Evolutionary conservation across 2,113 vertebrate species (phyloP).

Genomic region (Corvus cornix): DNA sequence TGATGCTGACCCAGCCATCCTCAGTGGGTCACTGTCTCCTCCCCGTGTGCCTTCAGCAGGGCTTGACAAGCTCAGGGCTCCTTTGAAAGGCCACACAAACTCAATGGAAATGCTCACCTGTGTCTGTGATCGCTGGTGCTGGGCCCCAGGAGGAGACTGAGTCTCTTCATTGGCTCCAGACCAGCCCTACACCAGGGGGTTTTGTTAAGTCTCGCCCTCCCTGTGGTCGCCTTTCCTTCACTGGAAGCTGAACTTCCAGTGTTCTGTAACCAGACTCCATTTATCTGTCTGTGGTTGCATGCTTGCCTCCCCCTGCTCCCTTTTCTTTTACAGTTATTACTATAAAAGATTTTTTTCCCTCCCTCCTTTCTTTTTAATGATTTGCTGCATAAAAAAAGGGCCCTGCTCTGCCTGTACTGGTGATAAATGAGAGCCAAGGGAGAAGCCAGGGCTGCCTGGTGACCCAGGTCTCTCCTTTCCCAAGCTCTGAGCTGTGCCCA

Average conservation of each 20-base stretch:
- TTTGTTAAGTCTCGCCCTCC: background rate
- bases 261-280: background rate
- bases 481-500: background rate
- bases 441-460: background rate
- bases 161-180: background rate
- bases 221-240: background rate
- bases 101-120: background rate
- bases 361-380: background rate
- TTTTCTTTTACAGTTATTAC: background rate
- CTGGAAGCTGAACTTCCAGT: background rate
- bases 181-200: background rate
- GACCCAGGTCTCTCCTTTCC: constrained; percentile 18
- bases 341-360: fast-evolving
- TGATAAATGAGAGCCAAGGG: constrained; percentile 29
- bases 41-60: background rate
- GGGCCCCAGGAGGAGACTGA: background rate
- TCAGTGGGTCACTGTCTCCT: background rate
- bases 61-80: fast-evolving
- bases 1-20: background rate
- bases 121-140: background rate
- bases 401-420: background rate
- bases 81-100: background rate
- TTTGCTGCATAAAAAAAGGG: background rate
- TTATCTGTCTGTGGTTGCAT: background rate
- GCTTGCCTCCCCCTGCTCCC: background rate